phyloP scores from a whole-genome alignment of 2,797 vertebrate genomes.

The Staurois parvus region DNA sequence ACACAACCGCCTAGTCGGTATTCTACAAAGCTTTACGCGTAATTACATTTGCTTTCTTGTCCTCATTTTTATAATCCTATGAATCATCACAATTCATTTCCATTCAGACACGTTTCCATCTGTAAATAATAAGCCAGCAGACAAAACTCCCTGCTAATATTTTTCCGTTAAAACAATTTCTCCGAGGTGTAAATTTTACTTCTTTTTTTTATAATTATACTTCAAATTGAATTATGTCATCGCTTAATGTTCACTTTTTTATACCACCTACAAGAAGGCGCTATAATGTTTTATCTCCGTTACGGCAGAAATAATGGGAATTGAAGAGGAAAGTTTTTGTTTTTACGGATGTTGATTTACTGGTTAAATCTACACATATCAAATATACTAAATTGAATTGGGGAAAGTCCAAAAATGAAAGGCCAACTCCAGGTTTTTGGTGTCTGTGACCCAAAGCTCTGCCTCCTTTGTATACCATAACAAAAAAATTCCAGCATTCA shows the following conservation, averaged over 20 bases:
- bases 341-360: too few relatives aligned
- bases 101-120: slow-evolving; percentile 3
- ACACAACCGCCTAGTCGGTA: too few relatives aligned
- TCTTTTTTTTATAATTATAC: slow-evolving; percentile 5
- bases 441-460: too few relatives aligned
- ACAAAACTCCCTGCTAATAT: neutral
- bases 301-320: neutral
- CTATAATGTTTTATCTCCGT: neutral
- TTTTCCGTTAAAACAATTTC: slow-evolving; percentile 14
- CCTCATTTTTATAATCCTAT: slow-evolving; percentile 5
- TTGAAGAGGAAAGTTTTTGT: neutral
- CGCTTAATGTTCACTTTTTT: neutral
- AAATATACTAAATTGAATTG: too few relatives aligned
- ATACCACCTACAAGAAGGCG: neutral
- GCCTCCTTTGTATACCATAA: too few relatives aligned
- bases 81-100: slow-evolving; percentile 15
- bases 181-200: neutral
- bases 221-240: slow-evolving; percentile 31
- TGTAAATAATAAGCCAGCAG: neutral
- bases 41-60: too few relatives aligned
- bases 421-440: too few relatives aligned
- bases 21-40: too few relatives aligned
- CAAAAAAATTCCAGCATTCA: too few relatives aligned
- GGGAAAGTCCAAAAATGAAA: too few relatives aligned
- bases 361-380: too few relatives aligned